Base-by-base conservation (phyloP, 37 sponge, comb jelly and placozoan species). In the Tethya wilhelma region DNA sequence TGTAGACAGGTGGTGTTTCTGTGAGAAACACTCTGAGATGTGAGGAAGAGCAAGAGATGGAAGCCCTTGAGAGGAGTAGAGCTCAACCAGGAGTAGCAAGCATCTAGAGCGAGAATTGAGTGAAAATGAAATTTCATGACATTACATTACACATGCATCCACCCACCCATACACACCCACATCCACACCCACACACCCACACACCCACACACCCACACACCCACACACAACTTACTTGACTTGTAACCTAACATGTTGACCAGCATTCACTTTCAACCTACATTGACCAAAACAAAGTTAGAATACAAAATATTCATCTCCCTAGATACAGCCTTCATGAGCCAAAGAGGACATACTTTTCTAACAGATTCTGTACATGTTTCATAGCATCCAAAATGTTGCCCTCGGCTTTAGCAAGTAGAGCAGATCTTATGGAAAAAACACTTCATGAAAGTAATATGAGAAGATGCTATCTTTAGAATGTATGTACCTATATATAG, bases 31-130 rank as follows among this genome's bases (percentile, higher is more conserved):
- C 38, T 79, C 69, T 57, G 68, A 38, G 11, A 69, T 32, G 58
- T 68, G 80, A 2, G 80, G 80, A 5, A 79, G 80, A 26, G 69
- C 46, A 6, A 56, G 20, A 28, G 69, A 1, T 25, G 69, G 69
- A 8, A 56, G 59, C 26, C 80, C 80, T 19, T 9, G n/a, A 19
- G 22, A 57, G 57, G 33, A 56, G 69, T 79, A 34, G 57, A 79
- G 17, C 39, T 67, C 69, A 49, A 40, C 69, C 32, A 79, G 42
- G 0, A 79, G 56, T 9, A 41, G 33, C 40, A 69, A 41, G 2
- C 9, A 40, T 33, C 80, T 79, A 63, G n/a, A 30, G 59, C 4
- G 11, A 71, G 40, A 36, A 7, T 67, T 31, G 9, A 67, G n/a
- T n/a, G n/a, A n/a, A n/a, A n/a, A n/a, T n/a, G n/a, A n/a, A n/a